These are phyloP conservation scores for Blastobasis lacticolella DNA, from an alignment of 2,888 invertebrate genomes.

Conservation along the genomic window DNA sequence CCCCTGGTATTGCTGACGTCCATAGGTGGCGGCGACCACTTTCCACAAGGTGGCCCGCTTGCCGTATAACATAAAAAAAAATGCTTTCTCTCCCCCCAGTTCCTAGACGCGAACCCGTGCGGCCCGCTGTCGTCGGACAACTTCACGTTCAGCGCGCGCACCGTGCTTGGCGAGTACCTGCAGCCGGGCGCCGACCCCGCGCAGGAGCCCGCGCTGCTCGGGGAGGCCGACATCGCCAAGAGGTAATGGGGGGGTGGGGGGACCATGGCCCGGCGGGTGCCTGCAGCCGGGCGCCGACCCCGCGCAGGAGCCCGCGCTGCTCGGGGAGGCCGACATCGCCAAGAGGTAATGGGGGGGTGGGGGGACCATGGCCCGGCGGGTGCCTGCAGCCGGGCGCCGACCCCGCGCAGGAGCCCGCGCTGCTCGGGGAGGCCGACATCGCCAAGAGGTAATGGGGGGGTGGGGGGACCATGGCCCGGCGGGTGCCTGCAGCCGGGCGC, in stretches of 20 bases:
- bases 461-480: no score
- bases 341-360: conserved; percentile 82
- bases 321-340: conserved; percentile 87
- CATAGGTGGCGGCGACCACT: no score
- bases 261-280: no score
- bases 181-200: conserved; percentile 81
- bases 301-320: conserved; percentile 79
- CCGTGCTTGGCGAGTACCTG: conserved; percentile 92
- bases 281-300: conserved; percentile 82
- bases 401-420: conserved; percentile 48
- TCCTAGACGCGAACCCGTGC: conserved; percentile 80
- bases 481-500: conserved; percentile 89
- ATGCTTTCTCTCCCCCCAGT: conserved; percentile 69
- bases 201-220: conserved; percentile 81
- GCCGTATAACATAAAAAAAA: no score
- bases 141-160: conserved; percentile 93
- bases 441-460: conserved; percentile 13
- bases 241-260: no score
- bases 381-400: conserved; percentile 86
- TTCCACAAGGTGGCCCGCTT: no score
- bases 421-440: no score
- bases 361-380: no score
- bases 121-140: conserved; percentile 83
- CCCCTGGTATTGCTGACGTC: no score
- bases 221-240: conserved; percentile 87